Conservation (phyloP, 2,797 vertebrate species). For the Enteromius mattozi region DNA sequence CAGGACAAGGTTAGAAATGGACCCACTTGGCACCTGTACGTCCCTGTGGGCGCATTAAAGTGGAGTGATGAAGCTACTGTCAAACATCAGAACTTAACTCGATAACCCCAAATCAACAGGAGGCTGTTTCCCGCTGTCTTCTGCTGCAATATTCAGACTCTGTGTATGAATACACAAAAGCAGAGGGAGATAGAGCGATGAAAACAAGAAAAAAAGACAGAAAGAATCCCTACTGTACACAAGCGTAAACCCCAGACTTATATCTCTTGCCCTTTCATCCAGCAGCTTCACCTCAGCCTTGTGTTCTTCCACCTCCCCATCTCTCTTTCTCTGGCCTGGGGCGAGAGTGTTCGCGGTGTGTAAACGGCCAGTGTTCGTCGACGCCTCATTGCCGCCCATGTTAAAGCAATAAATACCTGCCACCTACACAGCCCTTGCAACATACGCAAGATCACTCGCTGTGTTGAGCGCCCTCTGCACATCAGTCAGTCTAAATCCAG, state of each 20-base stretch:
- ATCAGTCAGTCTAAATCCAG: constrained; percentile 42
- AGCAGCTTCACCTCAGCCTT: constrained; percentile 4
- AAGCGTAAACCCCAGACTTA: constrained; percentile 10
- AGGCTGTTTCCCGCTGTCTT: constrained; percentile 32
- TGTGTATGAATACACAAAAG: constrained; percentile 19
- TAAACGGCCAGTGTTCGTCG: constrained; percentile 69
- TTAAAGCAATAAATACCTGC: constrained; percentile 62
- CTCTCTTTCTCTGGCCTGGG: constrained; percentile 38
- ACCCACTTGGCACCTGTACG: neutral
- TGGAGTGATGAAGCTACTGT: constrained; percentile 36
- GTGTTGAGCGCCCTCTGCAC: constrained; percentile 27
- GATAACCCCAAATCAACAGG: constrained; percentile 44
- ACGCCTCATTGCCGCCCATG: constrained; percentile 69
- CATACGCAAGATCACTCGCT: constrained; percentile 47
- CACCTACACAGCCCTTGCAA: constrained; percentile 60
- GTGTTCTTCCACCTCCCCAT: neutral
- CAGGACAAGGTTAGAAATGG: constrained; percentile 24
- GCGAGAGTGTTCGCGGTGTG: constrained; percentile 35
- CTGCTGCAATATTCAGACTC: constrained; percentile 30
- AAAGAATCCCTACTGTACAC: constrained; percentile 28
- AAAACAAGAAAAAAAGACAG: neutral
- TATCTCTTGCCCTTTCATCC: constrained; percentile 32
- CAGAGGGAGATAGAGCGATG: constrained; percentile 2
- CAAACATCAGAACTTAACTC: constrained; percentile 37
- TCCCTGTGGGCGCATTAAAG: neutral